Conservation (phyloP, 2,888 invertebrate species). For the Drosophila histrio region DNA sequence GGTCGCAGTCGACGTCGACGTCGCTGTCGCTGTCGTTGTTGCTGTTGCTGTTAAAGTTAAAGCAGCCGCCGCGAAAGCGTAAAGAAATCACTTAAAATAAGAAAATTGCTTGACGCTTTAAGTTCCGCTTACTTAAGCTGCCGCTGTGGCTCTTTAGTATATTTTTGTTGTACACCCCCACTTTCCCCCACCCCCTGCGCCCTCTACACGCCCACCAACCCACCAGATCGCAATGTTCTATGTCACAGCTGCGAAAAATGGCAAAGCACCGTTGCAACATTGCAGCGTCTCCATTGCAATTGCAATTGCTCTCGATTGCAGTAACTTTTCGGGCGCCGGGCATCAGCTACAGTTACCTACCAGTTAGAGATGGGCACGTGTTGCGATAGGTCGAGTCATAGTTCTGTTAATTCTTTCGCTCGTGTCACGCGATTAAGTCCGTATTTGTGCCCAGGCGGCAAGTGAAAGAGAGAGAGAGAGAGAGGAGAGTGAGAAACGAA, state of each 20-base stretch:
- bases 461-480: no score
- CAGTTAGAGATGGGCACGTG: constrained; percentile 31
- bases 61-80: constrained; percentile 68
- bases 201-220: neutral
- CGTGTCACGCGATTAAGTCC: neutral
- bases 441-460: no score
- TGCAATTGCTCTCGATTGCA: constrained; percentile 10
- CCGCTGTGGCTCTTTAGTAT: neutral
- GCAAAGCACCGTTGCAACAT: constrained; percentile 37
- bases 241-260: constrained; percentile 47
- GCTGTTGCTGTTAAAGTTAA: constrained; percentile 16
- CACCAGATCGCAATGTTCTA: constrained; percentile 4
- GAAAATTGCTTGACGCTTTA: constrained; percentile 60
- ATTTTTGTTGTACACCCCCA: constrained; percentile 17
- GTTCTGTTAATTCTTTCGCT: neutral
- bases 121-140: constrained; percentile 58
- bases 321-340: constrained; percentile 37
- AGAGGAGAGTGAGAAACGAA: no score
- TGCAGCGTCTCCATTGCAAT: constrained; percentile 26
- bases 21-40: neutral
- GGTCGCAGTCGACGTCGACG: neutral
- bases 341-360: constrained; percentile 6
- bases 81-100: constrained; percentile 70
- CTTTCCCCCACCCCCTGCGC: neutral
- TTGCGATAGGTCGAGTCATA: neutral